phyloP scores from a whole-genome alignment of 2,888 invertebrate genomes.

The Heliconius charithonia region DNA sequence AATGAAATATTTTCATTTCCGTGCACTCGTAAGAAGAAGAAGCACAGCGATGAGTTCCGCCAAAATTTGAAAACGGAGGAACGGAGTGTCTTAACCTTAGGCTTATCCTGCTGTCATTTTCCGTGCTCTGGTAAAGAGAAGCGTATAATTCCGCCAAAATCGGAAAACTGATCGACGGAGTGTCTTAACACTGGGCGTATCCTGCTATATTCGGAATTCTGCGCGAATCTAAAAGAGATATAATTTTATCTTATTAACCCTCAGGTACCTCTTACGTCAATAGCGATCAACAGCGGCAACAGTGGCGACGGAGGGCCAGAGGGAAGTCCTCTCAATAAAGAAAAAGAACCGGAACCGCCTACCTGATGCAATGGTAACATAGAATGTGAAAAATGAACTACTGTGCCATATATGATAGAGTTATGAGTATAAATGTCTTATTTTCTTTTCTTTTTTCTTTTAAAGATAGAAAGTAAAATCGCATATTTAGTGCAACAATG shows the following conservation, averaged over 20 bases:
- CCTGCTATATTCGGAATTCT: background rate
- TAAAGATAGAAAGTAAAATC: background rate
- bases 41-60: too few species aligned
- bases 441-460: background rate
- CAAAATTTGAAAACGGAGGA: background rate
- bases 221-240: background rate
- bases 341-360: constrained; percentile 64
- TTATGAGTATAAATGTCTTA: background rate
- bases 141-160: too few species aligned
- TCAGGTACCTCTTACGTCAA: constrained; percentile 77
- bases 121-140: too few species aligned
- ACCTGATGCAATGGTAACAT: constrained; percentile 58
- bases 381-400: background rate
- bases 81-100: background rate
- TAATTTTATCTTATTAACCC: background rate
- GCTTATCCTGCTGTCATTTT: background rate
- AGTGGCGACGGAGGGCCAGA: constrained; percentile 71
- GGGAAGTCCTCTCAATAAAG: constrained; percentile 66
- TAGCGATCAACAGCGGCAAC: constrained; percentile 68
- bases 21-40: too few species aligned
- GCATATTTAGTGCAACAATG: background rate
- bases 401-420: background rate
- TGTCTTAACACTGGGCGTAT: background rate
- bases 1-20: too few species aligned
- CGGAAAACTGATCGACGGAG: background rate